Conservation (phyloP, 2,113 vertebrate species). For the Brevimyrus niger region DNA sequence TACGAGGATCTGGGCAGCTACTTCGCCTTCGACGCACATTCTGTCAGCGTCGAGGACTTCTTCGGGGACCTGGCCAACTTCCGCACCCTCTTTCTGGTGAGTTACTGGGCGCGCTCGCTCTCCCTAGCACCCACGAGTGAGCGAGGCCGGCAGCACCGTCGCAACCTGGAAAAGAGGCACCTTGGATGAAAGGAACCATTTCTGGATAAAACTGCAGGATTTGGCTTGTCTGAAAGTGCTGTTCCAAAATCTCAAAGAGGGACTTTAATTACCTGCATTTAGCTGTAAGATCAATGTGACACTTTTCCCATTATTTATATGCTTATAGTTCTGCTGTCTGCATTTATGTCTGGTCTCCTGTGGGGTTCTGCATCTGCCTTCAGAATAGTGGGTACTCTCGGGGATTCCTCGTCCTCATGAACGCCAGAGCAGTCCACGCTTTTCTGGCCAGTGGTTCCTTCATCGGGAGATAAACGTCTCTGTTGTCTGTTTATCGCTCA, state of each 20-base stretch:
- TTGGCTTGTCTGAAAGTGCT: not conserved
- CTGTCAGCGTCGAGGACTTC: constrained; percentile 82
- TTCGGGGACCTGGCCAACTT: constrained; percentile 87
- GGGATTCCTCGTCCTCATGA: not conserved
- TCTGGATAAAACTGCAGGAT: not conserved
- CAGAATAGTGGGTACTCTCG: not conserved
- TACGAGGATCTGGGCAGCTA: constrained; percentile 87
- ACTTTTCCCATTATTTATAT: not conserved
- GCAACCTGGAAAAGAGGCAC: not conserved
- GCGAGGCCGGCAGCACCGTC: not conserved
- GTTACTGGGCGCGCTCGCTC: constrained; percentile 45
- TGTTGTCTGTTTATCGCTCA: not conserved
- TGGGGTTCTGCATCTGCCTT: not conserved
- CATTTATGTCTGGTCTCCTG: not conserved
- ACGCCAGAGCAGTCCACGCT: not conserved
- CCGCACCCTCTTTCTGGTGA: constrained; percentile 83
- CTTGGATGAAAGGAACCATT: not conserved
- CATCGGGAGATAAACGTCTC: not conserved
- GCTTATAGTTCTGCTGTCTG: not conserved
- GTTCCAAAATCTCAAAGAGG: not conserved
- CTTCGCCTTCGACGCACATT: constrained; percentile 82
- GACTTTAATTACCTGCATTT: not conserved
- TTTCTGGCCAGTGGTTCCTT: not conserved
- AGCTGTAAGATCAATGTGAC: not conserved
- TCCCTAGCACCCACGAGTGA: not conserved